phyloP scores from a whole-genome alignment of 2,113 vertebrate genomes.

The Anthoscopus minutus region DNA sequence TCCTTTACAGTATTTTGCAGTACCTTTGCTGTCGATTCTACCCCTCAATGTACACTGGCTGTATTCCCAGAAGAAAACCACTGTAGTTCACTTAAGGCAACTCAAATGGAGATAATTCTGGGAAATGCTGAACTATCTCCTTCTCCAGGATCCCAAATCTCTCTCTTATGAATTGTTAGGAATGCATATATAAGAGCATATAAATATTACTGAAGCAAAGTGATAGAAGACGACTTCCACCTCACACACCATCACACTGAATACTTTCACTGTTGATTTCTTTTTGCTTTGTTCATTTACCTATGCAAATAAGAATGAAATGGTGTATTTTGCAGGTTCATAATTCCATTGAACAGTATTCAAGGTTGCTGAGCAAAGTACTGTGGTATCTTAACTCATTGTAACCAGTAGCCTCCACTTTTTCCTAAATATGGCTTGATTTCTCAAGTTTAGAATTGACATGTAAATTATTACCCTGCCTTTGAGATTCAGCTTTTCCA shows the following conservation, averaged over 20 bases:
- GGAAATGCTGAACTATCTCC: neutral
- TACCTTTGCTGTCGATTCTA: neutral
- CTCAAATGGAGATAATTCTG: neutral
- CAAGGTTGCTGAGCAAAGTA: neutral
- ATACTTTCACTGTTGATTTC: neutral
- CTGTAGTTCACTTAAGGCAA: neutral
- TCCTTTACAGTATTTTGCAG: neutral
- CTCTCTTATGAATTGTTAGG: neutral
- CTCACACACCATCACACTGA: neutral
- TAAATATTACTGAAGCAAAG: neutral
- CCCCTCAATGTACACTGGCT: neutral
- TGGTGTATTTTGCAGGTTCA: neutral
- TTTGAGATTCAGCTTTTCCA: neutral
- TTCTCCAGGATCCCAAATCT: neutral
- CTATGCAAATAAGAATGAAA: neutral
- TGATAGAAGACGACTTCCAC: neutral
- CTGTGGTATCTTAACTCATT: neutral
- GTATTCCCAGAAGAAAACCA: constrained; percentile 6
- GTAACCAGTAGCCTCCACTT: neutral
- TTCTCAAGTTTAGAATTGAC: neutral
- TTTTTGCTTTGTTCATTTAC: neutral
- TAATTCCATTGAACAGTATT: neutral
- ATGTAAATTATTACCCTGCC: neutral
- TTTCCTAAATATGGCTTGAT: neutral
- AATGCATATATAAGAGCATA: neutral